Conservation (phyloP, 2,797 vertebrate genomes). For the Sphenopsis melanotis region DNA sequence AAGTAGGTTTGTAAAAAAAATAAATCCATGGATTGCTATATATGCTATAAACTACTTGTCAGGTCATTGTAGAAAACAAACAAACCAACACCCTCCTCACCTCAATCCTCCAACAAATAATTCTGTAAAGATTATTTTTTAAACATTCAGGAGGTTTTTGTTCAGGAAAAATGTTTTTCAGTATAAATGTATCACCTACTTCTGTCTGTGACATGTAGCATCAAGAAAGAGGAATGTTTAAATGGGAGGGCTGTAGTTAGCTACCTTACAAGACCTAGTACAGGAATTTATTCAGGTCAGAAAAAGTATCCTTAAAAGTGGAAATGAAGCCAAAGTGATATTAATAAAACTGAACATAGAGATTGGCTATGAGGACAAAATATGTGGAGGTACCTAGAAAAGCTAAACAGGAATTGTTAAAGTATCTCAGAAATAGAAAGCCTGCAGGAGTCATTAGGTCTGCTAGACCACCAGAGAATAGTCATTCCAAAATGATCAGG, state of each 20-base stretch:
- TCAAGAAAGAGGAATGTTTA: neutral
- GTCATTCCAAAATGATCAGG: constrained; percentile 34
- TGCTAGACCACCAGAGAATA: constrained; percentile 29
- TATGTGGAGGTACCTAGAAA: neutral
- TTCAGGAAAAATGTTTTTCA: neutral
- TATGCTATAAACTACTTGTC: neutral
- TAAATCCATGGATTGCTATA: neutral
- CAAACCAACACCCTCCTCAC: neutral
- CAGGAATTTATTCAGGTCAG: constrained; percentile 22
- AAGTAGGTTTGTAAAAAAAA: neutral
- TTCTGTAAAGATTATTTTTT: neutral
- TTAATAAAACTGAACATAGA: constrained; percentile 11
- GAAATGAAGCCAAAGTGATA: constrained; percentile 11
- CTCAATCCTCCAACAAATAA: neutral
- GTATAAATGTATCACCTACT: neutral
- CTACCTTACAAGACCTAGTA: neutral
- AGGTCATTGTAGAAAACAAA: neutral
- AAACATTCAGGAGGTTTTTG: neutral
- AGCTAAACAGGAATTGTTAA: neutral
- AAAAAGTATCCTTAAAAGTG: neutral
- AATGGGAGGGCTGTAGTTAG: neutral
- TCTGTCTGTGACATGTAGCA: neutral
- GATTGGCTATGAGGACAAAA: neutral
- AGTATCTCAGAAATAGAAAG: neutral
- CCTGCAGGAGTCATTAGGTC: neutral